Evolutionary conservation across 2,888 invertebrate species (phyloP).

Genomic region (Meteorus colon): DNA sequence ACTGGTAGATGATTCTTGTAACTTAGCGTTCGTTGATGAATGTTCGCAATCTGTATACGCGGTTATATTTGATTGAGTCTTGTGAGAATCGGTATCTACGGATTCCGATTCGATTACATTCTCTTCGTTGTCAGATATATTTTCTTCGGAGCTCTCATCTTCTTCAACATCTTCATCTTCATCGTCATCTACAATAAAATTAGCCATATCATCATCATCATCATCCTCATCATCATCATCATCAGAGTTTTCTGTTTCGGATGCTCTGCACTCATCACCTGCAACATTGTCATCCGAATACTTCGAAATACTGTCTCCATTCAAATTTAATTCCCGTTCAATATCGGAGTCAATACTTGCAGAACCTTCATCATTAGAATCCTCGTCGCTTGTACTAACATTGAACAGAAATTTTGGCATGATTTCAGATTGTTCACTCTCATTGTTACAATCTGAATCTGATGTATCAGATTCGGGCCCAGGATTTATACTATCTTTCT

Average conservation of each 20-base stretch:
- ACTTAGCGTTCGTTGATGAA: background rate
- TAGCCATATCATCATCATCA: conserved; percentile 53
- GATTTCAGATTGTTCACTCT: conserved; percentile 9
- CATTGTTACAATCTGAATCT: conserved; percentile 38
- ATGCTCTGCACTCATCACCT: conserved; percentile 64
- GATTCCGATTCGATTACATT: background rate
- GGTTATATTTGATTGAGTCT: background rate
- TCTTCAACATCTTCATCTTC: conserved; percentile 52
- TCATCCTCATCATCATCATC: conserved; percentile 63
- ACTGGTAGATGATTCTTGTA: background rate
- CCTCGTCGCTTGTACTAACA: conserved; percentile 12
- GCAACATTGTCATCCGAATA: conserved; percentile 64
- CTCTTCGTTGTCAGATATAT: conserved; percentile 36
- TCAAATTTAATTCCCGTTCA: conserved; percentile 62
- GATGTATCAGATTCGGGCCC: background rate
- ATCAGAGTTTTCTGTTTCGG: conserved; percentile 62
- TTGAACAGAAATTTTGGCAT: conserved; percentile 50
- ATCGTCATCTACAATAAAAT: conserved; percentile 63
- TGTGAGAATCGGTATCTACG: background rate
- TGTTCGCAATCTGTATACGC: background rate
- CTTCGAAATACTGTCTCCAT: conserved; percentile 51
- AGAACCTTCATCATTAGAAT: conserved; percentile 26
- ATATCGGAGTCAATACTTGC: conserved; percentile 58
- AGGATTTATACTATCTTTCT: no score
- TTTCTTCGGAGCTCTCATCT: conserved; percentile 44